phyloP scores from a whole-genome alignment of 1,140 invertebrate species.

The Samia ricini region DNA sequence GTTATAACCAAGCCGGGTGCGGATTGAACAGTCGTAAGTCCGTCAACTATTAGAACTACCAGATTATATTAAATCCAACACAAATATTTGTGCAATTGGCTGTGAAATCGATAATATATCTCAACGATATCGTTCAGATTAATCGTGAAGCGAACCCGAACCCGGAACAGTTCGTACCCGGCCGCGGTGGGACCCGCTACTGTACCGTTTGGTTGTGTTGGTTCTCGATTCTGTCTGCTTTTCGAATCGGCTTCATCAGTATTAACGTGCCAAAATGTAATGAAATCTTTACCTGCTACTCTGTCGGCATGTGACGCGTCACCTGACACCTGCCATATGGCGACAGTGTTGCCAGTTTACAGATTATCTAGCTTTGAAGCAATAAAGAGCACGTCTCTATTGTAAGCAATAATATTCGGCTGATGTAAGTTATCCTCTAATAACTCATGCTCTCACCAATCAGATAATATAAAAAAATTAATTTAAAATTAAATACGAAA shows the following conservation, averaged over 20 bases:
- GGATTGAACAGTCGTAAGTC: no score
- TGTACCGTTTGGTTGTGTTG: conserved; percentile 41
- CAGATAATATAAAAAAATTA: no score
- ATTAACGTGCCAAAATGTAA: conserved; percentile 49
- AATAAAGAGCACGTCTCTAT: conserved; percentile 47
- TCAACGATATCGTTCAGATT: neutral
- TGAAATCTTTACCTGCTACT: neutral
- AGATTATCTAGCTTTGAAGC: conserved; percentile 44
- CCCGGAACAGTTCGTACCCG: neutral
- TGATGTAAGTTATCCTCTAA: conserved; percentile 7
- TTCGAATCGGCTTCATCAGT: conserved; percentile 21
- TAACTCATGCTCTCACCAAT: neutral
- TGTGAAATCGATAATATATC: neutral
- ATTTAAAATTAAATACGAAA: neutral
- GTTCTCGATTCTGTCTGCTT: neutral
- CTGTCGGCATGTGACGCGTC: neutral
- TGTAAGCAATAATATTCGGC: conserved; percentile 48
- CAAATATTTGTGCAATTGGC: neutral
- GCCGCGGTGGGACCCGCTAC: no score
- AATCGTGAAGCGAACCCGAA: conserved; percentile 12
- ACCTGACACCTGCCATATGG: no score
- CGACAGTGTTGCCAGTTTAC: neutral
- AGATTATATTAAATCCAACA: no score
- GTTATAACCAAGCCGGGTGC: no score
- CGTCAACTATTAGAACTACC: no score